Evolutionary conservation across 2,113 vertebrate genomes (phyloP).

Genomic region (Antechinus flavipes): DNA sequence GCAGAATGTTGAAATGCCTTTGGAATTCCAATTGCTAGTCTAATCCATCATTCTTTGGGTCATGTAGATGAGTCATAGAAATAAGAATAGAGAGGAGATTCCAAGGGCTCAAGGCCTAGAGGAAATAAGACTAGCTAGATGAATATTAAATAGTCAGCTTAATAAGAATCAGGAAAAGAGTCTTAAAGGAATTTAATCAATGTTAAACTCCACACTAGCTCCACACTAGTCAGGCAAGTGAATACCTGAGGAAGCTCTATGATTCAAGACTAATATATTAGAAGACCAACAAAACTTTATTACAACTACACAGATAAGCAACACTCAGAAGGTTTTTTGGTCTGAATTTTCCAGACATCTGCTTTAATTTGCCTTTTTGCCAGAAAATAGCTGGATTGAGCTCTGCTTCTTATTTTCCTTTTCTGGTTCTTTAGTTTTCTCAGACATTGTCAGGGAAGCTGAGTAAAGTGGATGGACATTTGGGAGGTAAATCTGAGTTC

Average conservation of each 20-base stretch:
- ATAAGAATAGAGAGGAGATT: not conserved
- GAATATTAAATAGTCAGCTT: not conserved
- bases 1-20: not conserved
- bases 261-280: not conserved
- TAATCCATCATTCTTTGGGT: not conserved
- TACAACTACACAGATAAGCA: not conserved
- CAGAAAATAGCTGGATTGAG: not conserved
- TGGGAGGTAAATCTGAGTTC: not conserved
- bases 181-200: not conserved
- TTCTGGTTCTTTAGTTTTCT: not conserved
- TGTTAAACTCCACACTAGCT: too few species aligned
- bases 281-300: not conserved
- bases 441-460: not conserved
- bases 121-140: not conserved
- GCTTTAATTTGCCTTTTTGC: not conserved
- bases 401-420: not conserved
- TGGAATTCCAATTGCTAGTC: constrained; percentile 19
- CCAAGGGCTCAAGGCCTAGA: not conserved
- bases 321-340: not conserved
- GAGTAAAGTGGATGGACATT: not conserved
- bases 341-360: not conserved
- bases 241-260: not conserved
- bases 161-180: constrained; percentile 11
- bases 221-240: not conserved
- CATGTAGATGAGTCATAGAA: not conserved